Base-by-base conservation (phyloP, 2,113 vertebrate genomes). In the Polypterus bichir region DNA sequence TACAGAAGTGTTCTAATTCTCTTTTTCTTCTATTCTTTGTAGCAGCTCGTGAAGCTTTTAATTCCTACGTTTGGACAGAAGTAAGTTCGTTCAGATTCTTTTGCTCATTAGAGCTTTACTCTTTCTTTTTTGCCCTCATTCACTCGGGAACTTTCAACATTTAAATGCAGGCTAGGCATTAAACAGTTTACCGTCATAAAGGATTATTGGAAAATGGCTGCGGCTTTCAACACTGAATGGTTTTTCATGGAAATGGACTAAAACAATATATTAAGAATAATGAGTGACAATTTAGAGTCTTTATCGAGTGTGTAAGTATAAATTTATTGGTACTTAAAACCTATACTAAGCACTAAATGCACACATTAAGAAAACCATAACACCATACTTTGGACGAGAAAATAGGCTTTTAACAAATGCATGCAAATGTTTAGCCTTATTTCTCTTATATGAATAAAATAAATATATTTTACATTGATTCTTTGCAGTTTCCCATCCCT, bases 331-430 rank as follows among this genome's bases (percentile, higher is more conserved):
- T 58, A 63, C 44, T 71, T 71, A 65, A 62, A 70, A 59, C 46
- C 70, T 67, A 46, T 49, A 65, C 64, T 68, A 62, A 61, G 60
- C 66, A 67, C 65, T 70, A 66, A 65, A 54, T 59, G 60, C 60
- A 60, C 57, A 63, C 53, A 55, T 65, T 71, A 67, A 73, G 70
- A 72, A 67, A 60, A 66, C 69, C 48, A 65, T 71, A 73, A 74
- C 70, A 68, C 60, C 44, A 60, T 64, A 59, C 54, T 60, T 49
- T 51, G 64, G 57, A 64, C 59, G 56, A 46, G 44, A 66, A 66
- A 72, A 71, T 80, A 76, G 79, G 75, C 79, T 64, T 10, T 48
- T 53, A 72, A 65, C 81, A 80, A 77, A 81, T 81, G 78, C 78
- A 75, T 80, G 71, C 66, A 70, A 65, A 62, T 77, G 76, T 79